These are phyloP conservation scores for Hyles lineata DNA, from an alignment of 2,888 invertebrate genomes.

Conservation along the genomic window DNA sequence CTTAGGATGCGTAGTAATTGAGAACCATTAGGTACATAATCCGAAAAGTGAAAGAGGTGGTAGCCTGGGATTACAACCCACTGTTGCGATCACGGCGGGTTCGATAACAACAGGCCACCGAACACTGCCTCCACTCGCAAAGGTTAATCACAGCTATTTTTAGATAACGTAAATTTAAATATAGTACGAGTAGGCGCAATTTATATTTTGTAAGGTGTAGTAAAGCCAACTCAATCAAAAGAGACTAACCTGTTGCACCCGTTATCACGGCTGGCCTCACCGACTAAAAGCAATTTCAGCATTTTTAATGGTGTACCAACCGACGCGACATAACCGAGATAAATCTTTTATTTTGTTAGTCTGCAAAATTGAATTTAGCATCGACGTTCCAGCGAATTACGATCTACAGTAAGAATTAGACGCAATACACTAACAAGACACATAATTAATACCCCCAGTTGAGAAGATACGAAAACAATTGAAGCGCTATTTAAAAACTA, in stretches of 20 bases:
- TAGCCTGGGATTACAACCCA: too few species aligned
- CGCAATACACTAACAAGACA: background rate
- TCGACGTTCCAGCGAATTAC: background rate
- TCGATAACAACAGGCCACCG: too few species aligned
- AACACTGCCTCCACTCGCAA: too few species aligned
- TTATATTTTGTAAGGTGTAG: conserved; percentile 1
- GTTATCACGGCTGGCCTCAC: background rate
- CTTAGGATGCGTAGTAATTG: too few species aligned
- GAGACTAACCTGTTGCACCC: conserved; percentile 12
- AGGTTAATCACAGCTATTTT: too few species aligned
- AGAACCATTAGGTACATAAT: too few species aligned
- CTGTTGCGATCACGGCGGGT: too few species aligned
- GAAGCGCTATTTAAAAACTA: background rate
- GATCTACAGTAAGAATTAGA: background rate
- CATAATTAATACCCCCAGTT: background rate
- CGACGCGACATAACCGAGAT: background rate
- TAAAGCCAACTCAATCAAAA: conserved; percentile 17
- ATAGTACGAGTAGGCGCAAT: too few species aligned
- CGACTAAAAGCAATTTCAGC: conserved; percentile 4
- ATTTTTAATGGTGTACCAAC: conserved; percentile 10
- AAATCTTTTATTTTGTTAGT: background rate
- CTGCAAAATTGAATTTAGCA: conserved; percentile 5
- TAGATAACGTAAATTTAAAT: background rate
- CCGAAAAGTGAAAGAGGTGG: too few species aligned
- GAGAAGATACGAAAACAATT: background rate